Base-by-base conservation (phyloP, 2,888 invertebrate genomes). In the Sesia apiformis region DNA sequence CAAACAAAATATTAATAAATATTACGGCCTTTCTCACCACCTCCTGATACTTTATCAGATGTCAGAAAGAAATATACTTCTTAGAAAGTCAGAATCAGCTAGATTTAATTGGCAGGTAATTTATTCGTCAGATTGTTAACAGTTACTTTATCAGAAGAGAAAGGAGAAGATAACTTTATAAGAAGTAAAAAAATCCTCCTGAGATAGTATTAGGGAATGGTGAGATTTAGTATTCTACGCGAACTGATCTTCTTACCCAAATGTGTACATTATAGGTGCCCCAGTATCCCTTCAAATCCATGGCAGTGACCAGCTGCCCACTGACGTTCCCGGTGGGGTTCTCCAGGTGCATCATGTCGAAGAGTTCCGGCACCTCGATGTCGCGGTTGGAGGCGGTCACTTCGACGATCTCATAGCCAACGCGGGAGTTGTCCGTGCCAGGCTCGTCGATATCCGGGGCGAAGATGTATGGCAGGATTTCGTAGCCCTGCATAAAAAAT, bases 361-460 rank as follows among this genome's bases (percentile, higher is more conserved):
- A 67, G 67, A 88, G 81, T 3, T 90, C 69, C 0, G 70, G 63
- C 0, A 84, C 78, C 0, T 67, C 64, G 4, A 83, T 58, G 46
- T 82, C 78, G 23, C 81, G 60, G 60, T 82, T 63, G 3, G 60
- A 60, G 53, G 75, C 60, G 2, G 63, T 69, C 3, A 90, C 71
- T 42, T 62, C 67, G n/a, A 74, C 58, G 57, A 92, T 82, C 52
- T 63, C 66, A 67, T 91, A 92, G 1, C 82, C 81, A 0, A 92
- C 90, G 55, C 84, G 80, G 0, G 92, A 90, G 72, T 91, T 92
- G 51, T 82, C 72, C 0, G 90, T 90, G 59, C 80, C 74, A 0
- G 88, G 86, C 63, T 92, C 87, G 64, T 93, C 93, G 1, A 70
- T 71, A 66, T 92, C 92, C 0, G 75, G 76, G 0, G 92, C 92